These are phyloP conservation scores for Spea multiplicata DNA, from an alignment of 2,113 vertebrate species.

Conservation along the genomic window DNA sequence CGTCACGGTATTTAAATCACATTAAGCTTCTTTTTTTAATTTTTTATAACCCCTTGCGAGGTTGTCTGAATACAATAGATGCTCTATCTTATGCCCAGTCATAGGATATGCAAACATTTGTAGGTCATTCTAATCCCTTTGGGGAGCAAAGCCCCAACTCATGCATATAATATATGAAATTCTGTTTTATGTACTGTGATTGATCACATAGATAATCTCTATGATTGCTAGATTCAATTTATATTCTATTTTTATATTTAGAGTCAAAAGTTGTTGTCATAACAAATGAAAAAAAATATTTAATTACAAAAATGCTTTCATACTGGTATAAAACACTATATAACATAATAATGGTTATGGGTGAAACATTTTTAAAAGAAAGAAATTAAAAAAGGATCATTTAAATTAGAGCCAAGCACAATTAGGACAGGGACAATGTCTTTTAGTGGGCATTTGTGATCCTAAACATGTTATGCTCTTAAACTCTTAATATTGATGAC, in stretches of 20 bases:
- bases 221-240: slow-evolving; percentile 45
- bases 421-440: too few relatives aligned
- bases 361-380: too few relatives aligned
- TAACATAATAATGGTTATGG: too few relatives aligned
- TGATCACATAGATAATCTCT: slow-evolving; percentile 44
- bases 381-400: too few relatives aligned
- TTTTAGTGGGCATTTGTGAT: too few relatives aligned
- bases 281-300: too few relatives aligned
- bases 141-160: slow-evolving; percentile 48
- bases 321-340: too few relatives aligned
- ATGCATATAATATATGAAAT: slow-evolving; percentile 35
- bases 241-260: slow-evolving; percentile 15
- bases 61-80: slow-evolving; percentile 78
- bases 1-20: slow-evolving; percentile 94
- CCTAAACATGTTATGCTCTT: too few relatives aligned
- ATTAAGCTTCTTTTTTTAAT: slow-evolving; percentile 83
- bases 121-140: slow-evolving; percentile 49
- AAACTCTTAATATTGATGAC: too few relatives aligned
- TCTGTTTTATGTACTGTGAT: slow-evolving; percentile 37
- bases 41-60: slow-evolving; percentile 76
- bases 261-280: too few relatives aligned
- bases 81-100: slow-evolving; percentile 75
- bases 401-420: too few relatives aligned
- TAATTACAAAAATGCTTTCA: too few relatives aligned
- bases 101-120: slow-evolving; percentile 46